Evolutionary conservation across 2,888 invertebrate genomes (phyloP), one percentile per base, ranked within the genome.

Genomic region (Glyphotaelius pellucidus): DNA sequence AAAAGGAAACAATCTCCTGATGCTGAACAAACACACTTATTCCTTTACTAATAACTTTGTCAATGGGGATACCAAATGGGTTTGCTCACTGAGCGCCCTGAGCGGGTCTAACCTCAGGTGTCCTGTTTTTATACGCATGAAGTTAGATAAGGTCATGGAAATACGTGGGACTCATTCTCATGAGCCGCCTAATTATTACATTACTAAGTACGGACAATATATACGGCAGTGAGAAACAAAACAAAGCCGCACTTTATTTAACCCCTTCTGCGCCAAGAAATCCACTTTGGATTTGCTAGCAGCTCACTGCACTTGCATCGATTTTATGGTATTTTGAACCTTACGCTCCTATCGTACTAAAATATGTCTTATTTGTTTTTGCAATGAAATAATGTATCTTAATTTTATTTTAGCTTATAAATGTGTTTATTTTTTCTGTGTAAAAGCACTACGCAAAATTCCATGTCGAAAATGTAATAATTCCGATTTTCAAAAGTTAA

Each of bases 21-120:
- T 95, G 14, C 92, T 94, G 47, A 93, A 94, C 32, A 94, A 94
- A 0, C 94, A 94, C 90, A 94, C 95, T 0, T 95, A 91, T 32
- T 91, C 67, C 35, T 83, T 86, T 30, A 79, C 80, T 3, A 31
- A 38, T 25, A 84, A 35, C 15, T 84, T 15, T 35, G 38, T 9
- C 2, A 84, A 31, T 38, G 84, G 84, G 0, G 67, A 67, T 67
- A 85, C 89, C 7, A 90, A 90, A 79, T 90, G 92, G 89, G 90
- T 92, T 89, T 32, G 93, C 25, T 93, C 92, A 1, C 35, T 80
- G 31, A 47, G 80, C 14, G 91, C 92, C 1, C n/a, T 80, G 31
- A 47, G 80, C 14, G 91, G 92, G 80, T 92, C 92, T n/a, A 92
- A 94, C 0, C 85, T 52, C 14, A 92, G 52, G 67, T 38, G 80